Percentiles rank a stretch among this genome's conserved stretches.
Conservation (phyloP, 2,888 invertebrate species). For the Globia sparganii region DNA sequence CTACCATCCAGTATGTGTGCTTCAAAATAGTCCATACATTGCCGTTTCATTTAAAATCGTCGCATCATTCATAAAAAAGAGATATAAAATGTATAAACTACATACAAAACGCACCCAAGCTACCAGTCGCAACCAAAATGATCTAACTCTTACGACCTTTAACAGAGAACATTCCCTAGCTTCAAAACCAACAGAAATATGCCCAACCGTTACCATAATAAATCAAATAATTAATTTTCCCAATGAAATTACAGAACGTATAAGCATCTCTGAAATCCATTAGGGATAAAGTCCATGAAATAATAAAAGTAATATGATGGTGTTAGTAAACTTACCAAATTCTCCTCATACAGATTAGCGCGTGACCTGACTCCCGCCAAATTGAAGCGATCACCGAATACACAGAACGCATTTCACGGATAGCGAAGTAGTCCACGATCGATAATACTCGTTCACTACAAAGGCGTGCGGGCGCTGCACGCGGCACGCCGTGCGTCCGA, state of each 20-base stretch:
- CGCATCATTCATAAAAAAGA: background rate
- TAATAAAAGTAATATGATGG: constrained; percentile 52
- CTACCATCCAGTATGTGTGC: background rate
- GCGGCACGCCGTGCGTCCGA: constrained; percentile 80
- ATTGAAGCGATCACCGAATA: constrained; percentile 83
- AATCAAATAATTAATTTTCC: constrained; percentile 7
- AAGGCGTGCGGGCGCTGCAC: constrained; percentile 81
- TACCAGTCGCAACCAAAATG: constrained; percentile 1
- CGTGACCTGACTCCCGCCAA: constrained; percentile 83
- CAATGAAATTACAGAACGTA: constrained; percentile 2
- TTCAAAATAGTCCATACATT: background rate
- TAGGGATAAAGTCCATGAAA: constrained; percentile 6
- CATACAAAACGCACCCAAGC: background rate
- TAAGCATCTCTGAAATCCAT: constrained; percentile 1
- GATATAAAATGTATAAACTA: background rate
- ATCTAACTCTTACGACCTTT: constrained; percentile 7
- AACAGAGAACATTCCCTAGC: background rate
- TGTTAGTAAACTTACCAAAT: constrained; percentile 78
- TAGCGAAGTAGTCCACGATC: constrained; percentile 85
- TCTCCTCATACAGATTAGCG: constrained; percentile 76
- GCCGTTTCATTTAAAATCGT: background rate
- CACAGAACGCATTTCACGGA: constrained; percentile 84
- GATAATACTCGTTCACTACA: constrained; percentile 84
- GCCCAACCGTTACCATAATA: background rate
- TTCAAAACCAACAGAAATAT: constrained; percentile 7